Evolutionary conservation across 1,140 invertebrate species (phyloP).

Genomic region (Acarapis woodi): DNA sequence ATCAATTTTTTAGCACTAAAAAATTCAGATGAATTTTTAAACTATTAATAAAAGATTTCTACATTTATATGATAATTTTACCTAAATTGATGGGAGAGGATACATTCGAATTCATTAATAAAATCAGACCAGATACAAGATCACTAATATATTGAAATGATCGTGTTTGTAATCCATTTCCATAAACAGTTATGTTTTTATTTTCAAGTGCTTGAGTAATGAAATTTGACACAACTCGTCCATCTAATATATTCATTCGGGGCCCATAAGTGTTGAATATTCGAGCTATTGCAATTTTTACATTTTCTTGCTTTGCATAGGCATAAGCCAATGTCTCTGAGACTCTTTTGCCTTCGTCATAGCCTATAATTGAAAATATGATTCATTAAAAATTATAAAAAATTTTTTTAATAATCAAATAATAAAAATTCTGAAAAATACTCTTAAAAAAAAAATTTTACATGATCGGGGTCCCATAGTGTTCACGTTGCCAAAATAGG

Average conservation of each 20-base stretch:
- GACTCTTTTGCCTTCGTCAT: constrained; percentile 93
- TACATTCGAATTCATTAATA: constrained; percentile 79
- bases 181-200: constrained; percentile 83
- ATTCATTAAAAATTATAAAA: no score
- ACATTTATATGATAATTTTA: no score
- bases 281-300: constrained; percentile 72
- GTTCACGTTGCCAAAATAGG: constrained; percentile 97
- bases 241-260: constrained; percentile 96
- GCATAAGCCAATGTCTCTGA: constrained; percentile 88
- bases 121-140: constrained; percentile 72
- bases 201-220: constrained; percentile 85
- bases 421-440: no score
- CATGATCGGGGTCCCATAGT: constrained; percentile 76
- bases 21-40: no score
- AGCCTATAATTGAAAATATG: no score
- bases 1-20: no score
- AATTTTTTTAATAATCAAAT: no score
- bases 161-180: constrained; percentile 75
- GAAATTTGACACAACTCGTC: constrained; percentile 93
- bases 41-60: no score
- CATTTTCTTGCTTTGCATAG: constrained; percentile 82
- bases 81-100: constrained; percentile 71
- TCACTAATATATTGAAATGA: constrained; percentile 97
- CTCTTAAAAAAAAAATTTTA: no score
- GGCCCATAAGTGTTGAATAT: constrained; percentile 99